Evolutionary conservation across 2,888 invertebrate genomes (phyloP).

Genomic region (Drosophila dives): DNA sequence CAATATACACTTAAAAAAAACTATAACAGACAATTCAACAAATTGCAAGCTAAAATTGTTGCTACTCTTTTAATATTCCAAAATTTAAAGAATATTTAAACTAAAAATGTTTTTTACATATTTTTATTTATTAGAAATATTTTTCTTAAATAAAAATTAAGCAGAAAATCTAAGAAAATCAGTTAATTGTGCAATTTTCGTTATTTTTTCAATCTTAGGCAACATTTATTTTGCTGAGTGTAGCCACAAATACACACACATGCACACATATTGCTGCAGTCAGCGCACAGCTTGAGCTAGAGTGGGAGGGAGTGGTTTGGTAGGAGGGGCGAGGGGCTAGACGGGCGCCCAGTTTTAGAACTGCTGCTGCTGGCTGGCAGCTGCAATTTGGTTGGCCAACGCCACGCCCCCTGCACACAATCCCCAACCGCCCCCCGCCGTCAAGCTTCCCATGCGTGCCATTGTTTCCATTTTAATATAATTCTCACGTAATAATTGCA

Average conservation of each 20-base stretch:
- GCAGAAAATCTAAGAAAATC: neutral
- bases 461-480: slow-evolving; percentile 82
- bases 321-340: neutral
- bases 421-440: neutral
- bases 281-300: neutral
- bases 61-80: neutral
- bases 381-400: slow-evolving; percentile 58
- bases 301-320: no score
- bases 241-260: slow-evolving; percentile 30
- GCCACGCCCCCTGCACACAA: neutral
- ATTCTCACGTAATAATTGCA: slow-evolving; percentile 83
- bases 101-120: neutral
- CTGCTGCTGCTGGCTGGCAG: slow-evolving; percentile 44
- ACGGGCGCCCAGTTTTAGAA: slow-evolving; percentile 41
- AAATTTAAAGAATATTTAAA: neutral
- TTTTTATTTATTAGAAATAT: neutral
- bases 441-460: slow-evolving; percentile 22
- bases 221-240: neutral
- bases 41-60: neutral
- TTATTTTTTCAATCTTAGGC: neutral
- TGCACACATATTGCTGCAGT: neutral
- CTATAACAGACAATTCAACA: neutral
- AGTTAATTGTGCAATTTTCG: neutral
- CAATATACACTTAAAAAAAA: slow-evolving; percentile 22
- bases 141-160: neutral